Evolutionary conservation across 2,113 vertebrate species (phyloP), one percentile per base, ranked within the genome.

Genomic region (Oreochromis niloticus): DNA sequence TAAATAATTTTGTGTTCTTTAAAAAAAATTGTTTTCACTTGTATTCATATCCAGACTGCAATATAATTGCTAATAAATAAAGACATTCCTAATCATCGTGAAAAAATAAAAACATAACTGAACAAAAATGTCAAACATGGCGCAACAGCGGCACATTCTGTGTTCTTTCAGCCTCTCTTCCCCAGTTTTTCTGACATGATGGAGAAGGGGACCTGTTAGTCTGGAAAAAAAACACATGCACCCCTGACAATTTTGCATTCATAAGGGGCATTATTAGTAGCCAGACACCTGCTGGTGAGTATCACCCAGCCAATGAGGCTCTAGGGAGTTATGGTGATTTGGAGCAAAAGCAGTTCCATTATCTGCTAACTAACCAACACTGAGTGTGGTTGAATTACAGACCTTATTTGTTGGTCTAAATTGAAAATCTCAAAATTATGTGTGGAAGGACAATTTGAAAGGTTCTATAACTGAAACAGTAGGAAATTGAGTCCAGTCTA

Each of bases 231-330:
- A 81, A 52, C 36, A 87, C 46, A 81, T 54, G 39, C 7, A 52
- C 36, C 16, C 36, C 46, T 63, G 80, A 87, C 86, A 83, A 50
- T 46, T 41, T 27, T 17, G 9, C 41, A 87, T 41, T 89, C 79
- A 84, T 91, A 68, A 79, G 59, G 59, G 80, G 78, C 34, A 85
- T 86, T 43, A 73, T 88, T 90, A 52, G 27, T 32, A 32, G 73
- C 10, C 24, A 48, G 71, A 50, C 24, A 19, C 1, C 71, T 75
- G 66, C 73, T 80, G 66, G 13, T 52, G 59, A 68, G 55, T 16
- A 55, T 17, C 68, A 12, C 46, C 36, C 24, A 46, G 61, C 48
- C 68, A 78, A 83, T 86, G 36, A 63, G 78, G n/a, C 61, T 36
- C 56, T 7, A 4, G 43, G 27, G 85, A 90, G 61, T 78, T 83